Base-by-base conservation (phyloP, 2,797 vertebrate species). In the Aldrovandia affinis region DNA sequence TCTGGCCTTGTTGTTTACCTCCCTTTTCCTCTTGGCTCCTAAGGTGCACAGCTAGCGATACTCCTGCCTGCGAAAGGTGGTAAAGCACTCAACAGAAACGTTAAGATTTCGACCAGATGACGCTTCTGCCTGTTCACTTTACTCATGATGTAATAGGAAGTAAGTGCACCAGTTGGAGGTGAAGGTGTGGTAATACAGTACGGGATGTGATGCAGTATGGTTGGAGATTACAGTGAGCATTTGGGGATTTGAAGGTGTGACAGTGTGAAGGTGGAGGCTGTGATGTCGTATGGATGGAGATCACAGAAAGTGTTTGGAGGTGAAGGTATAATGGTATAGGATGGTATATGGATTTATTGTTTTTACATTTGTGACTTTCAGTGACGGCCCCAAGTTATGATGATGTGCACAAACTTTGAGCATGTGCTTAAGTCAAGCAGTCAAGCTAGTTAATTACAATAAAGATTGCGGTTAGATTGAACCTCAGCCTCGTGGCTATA, bases 101-200 rank as follows among this genome's bases (percentile, higher is more conserved):
- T 28, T 68, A 52, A 44, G 15, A 82, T 81, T 81, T 81, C 22
- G 12, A 36, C 20, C 52, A 36, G 33, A 42, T 61, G 33, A 59
- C 5, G 25, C 1, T 10, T 28, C 50, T 15, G n/a, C 15, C 30
- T 78, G 15, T 54, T 57, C 28, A n/a, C n/a, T 33, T 57, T 55
- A 36, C 47, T 10, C 78, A 80, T 80, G 78, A 80, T 80, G 47
- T 55, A 80, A 80, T 33, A 78, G 36, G 14, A 36, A 9, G 42
- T 20, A 52, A 22, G 50, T 68, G 77, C 22, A 61, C 55, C 20
- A 18, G 55, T 18, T n/a, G n/a, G 59, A 61, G n/a, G 8, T n/a
- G 59, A 61, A 28, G 25, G 59, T 61, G 22, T 61, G n/a, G 12
- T 12, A 12, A 5, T 50, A 50, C 47, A 2, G 6, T 50, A 50